These are phyloP conservation scores for Adelges cooleyi DNA, from an alignment of 1,140 invertebrate species.

Conservation along the genomic window DNA sequence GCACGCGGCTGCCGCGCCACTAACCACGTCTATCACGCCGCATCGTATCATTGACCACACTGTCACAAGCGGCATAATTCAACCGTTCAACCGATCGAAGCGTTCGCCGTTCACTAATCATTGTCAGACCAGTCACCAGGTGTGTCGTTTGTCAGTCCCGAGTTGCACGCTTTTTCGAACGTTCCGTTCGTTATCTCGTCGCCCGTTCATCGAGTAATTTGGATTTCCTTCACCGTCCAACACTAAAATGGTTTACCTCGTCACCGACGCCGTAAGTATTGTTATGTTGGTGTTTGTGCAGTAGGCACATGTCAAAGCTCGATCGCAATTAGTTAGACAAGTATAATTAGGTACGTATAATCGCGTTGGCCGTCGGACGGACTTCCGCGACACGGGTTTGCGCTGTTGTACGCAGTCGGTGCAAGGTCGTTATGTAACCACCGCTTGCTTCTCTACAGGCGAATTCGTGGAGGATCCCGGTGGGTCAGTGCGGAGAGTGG, in stretches of 20 bases:
- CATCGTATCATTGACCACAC: no score
- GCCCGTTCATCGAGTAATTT: not conserved
- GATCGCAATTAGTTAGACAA: no score
- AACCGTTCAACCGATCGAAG: no score
- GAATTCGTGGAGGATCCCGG: not conserved
- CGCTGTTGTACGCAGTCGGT: not conserved
- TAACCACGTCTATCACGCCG: no score
- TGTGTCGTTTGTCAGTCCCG: not conserved
- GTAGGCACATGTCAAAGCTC: not conserved
- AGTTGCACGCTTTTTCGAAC: not conserved
- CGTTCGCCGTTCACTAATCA: not conserved
- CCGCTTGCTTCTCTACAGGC: not conserved
- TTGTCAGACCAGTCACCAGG: not conserved
- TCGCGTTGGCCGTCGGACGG: no score
- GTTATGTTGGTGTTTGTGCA: not conserved
- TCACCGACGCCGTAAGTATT: conserved; percentile 8
- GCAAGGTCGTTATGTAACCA: not conserved
- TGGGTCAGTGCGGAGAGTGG: not conserved
- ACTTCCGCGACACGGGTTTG: no score
- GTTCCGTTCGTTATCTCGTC: not conserved
- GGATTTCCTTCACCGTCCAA: no score
- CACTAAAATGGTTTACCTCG: conserved; percentile 1
- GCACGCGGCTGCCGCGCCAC: no score
- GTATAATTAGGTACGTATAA: no score
- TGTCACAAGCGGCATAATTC: no score